Percentiles rank a stretch among this genome's conserved stretches.
These are phyloP conservation scores for Leistus spinibarbis DNA, from an alignment of 2,888 invertebrate species.

Conservation along the genomic window DNA sequence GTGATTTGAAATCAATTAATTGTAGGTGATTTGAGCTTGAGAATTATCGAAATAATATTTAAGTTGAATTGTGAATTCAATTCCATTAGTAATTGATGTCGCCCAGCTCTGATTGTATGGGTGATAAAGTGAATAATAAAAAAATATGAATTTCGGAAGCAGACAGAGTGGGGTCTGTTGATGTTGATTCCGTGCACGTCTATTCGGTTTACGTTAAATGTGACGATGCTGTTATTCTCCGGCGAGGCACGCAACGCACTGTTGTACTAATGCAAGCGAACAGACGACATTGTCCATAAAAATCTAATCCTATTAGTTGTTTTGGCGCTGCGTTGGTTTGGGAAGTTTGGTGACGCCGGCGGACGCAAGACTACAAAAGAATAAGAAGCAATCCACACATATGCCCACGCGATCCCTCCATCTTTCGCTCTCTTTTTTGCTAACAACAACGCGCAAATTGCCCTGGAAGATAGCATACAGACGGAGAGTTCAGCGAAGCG, in stretches of 20 bases:
- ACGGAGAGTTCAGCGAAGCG: background rate
- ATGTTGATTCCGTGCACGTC: background rate
- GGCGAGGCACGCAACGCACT: background rate
- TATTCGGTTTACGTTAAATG: background rate
- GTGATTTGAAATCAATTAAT: too few relatives aligned
- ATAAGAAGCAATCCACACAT: constrained; percentile 47
- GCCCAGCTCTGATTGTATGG: too few relatives aligned
- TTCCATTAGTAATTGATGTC: too few relatives aligned
- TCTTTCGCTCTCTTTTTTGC: background rate
- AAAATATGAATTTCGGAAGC: background rate
- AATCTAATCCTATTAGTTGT: constrained; percentile 58
- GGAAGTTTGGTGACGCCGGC: constrained; percentile 52
- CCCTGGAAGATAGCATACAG: constrained; percentile 46
- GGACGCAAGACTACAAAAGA: constrained; percentile 42
- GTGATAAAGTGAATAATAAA: background rate
- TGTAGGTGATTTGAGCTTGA: too few relatives aligned
- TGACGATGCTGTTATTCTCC: background rate
- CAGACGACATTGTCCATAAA: constrained; percentile 57
- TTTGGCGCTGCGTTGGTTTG: constrained; percentile 41
- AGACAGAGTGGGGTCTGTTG: background rate
- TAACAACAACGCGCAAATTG: constrained; percentile 38
- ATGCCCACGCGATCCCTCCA: constrained; percentile 13
- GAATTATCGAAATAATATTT: too few relatives aligned
- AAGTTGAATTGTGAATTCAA: too few relatives aligned
- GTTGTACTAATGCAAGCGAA: constrained; percentile 49